A percentile compares a stretch with the other conserved stretches of the same genome.
phyloP scores from a whole-genome alignment of 2,113 vertebrate species.

The Ariopsis seemanni region DNA sequence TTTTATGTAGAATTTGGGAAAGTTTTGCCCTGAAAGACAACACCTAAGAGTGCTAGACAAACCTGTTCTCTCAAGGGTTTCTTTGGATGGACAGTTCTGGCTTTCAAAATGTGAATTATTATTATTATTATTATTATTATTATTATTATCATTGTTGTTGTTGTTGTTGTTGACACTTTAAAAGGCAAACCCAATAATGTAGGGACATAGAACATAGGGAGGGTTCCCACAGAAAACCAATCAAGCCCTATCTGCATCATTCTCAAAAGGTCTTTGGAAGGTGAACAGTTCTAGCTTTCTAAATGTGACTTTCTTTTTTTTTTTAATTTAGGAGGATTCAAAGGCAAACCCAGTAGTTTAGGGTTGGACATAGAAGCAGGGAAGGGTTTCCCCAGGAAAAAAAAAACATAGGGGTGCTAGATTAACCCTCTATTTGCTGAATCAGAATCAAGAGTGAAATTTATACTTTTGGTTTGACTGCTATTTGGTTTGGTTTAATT shows the following conservation, averaged over 20 bases:
- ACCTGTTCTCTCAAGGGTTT: background rate
- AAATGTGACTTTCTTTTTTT: background rate
- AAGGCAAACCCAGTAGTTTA: background rate
- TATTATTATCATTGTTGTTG: no score
- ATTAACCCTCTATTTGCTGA: background rate
- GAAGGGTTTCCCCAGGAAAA: background rate
- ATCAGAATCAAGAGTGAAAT: background rate
- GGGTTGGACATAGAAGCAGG: background rate
- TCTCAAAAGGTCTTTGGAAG: background rate
- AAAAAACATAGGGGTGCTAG: background rate
- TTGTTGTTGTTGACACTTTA: background rate
- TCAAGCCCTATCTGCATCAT: background rate
- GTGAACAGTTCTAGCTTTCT: background rate
- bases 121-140: background rate
- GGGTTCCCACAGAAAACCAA: background rate
- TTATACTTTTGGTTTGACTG: background rate
- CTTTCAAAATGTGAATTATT: background rate
- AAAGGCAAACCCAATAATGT: background rate
- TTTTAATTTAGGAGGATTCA: background rate
- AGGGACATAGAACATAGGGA: background rate
- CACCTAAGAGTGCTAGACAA: background rate
- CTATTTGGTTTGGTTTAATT: background rate
- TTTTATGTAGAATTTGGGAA: background rate
- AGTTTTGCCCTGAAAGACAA: background rate
- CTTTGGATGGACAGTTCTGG: background rate